Conservation (phyloP, 2,113 vertebrate genomes). For the Oenanthe oenanthe region DNA sequence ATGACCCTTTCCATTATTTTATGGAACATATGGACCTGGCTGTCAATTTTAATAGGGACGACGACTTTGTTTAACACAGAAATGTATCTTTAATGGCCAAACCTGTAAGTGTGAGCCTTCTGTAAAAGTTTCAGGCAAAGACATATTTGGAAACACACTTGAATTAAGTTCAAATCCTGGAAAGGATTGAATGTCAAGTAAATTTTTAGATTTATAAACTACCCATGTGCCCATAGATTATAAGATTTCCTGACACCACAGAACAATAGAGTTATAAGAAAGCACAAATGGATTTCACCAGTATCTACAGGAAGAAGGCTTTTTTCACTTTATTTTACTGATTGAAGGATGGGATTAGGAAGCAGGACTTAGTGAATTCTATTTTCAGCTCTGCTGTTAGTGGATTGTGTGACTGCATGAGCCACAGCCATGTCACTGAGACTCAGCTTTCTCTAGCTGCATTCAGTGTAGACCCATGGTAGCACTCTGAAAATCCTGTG, state of each 20-base stretch:
- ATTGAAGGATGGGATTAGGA: neutral
- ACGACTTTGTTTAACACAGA: slow-evolving; percentile 22
- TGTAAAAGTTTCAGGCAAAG: neutral
- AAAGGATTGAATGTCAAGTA: neutral
- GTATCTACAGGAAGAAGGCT: neutral
- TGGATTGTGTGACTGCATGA: neutral
- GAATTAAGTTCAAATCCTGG: slow-evolving; percentile 9
- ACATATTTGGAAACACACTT: neutral
- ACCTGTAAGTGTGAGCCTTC: slow-evolving; percentile 13
- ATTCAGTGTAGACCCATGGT: neutral
- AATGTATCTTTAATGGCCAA: slow-evolving; percentile 12
- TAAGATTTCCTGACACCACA: neutral
- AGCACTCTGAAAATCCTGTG: neutral
- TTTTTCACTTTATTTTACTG: neutral
- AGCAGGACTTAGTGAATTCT: neutral
- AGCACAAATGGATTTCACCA: neutral
- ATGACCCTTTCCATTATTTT: slow-evolving; percentile 21
- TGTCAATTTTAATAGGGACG: slow-evolving; percentile 46
- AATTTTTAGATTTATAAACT: slow-evolving; percentile 21
- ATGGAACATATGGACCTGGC: slow-evolving; percentile 30
- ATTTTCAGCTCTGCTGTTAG: neutral
- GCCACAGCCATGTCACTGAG: neutral
- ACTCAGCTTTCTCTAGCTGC: neutral
- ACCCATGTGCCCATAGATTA: neutral
- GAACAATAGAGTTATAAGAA: neutral